These are phyloP conservation scores for Nineta flava DNA, from an alignment of 2,888 invertebrate genomes.

Conservation along the genomic window DNA sequence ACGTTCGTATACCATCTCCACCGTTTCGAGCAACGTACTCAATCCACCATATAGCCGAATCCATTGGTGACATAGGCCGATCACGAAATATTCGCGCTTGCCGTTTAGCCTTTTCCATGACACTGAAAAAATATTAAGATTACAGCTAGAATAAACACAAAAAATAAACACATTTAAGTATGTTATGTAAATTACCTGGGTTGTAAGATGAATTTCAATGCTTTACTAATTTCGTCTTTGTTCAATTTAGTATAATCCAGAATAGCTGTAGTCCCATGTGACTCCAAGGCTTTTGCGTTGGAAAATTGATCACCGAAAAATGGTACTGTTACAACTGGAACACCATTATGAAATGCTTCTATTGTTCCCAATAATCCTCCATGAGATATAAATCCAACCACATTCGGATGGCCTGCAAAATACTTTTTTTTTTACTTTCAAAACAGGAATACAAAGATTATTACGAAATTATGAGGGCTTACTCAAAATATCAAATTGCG, in stretches of 20 bases:
- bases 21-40: conserved; percentile 47
- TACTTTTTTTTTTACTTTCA: no score
- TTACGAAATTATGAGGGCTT: conserved; percentile 21
- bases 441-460: background rate
- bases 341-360: conserved; percentile 50
- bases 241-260: conserved; percentile 38
- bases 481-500: conserved; percentile 68
- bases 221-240: conserved; percentile 35
- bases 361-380: conserved; percentile 50
- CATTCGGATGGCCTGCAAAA: conserved; percentile 46
- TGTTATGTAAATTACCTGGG: conserved; percentile 23
- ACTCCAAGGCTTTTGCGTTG: conserved; percentile 43
- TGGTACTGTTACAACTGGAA: conserved; percentile 49
- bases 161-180: no score
- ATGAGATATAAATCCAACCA: conserved; percentile 49
- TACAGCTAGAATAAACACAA: no score
- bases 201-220: conserved; percentile 38
- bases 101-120: conserved; percentile 24
- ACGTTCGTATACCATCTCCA: conserved; percentile 33
- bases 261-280: conserved; percentile 40
- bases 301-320: conserved; percentile 55
- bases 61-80: conserved; percentile 37
- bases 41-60: conserved; percentile 47
- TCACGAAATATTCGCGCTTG: conserved; percentile 34
- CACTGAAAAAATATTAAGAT: no score